Evolutionary conservation across 2,113 vertebrate genomes (phyloP), one percentile per base, ranked within the genome.

Genomic region (Procavia capensis): DNA sequence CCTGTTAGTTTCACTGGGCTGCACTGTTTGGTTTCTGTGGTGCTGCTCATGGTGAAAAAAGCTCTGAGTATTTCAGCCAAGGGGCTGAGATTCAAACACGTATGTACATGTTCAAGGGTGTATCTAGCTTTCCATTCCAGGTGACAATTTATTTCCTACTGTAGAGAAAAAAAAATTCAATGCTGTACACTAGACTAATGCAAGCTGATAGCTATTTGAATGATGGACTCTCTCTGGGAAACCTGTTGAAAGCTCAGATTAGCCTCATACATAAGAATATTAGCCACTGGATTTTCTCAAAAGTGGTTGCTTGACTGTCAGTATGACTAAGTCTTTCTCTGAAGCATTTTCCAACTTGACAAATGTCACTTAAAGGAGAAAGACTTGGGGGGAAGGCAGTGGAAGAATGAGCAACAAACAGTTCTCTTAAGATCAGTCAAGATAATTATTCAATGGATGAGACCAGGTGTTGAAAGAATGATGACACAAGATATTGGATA

Each of bases 401-500:
- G 78, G 61, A 92, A 82, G 11, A 34, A n/a, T 31, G 22, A 63
- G 29, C 43, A 39, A 74, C 61, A 45, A n/a, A 80, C 64, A 39
- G 7, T 47, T 17, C 2, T 92, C 59, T 34, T 43, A 68, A 31
- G 29, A 41, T 6, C 54, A 29, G 36, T 39, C 72, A 76, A 50
- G 34, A 80, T 66, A 85, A 29, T 6, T 1, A 20, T 22, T 81
- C 80, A 91, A 20, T 83, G 70, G 14, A 29, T 19, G 27, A 85
- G 76, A 93, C 59, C 29, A 61, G 20, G 22, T 19, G 24, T 27
- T 89, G n/a, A 83, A 84, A 85, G 17, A 75, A 64, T 8, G 20
- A 84, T 84, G 70, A 74, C 64, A 47, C 0, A 1, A 80, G 2
- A n/a, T n/a, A n/a, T n/a, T n/a, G n/a, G n/a, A n/a, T n/a, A n/a